A percentile compares a stretch with the other conserved stretches of the same genome.
Conservation (phyloP, 2,888 invertebrate genomes). For the Apamea anceps region DNA sequence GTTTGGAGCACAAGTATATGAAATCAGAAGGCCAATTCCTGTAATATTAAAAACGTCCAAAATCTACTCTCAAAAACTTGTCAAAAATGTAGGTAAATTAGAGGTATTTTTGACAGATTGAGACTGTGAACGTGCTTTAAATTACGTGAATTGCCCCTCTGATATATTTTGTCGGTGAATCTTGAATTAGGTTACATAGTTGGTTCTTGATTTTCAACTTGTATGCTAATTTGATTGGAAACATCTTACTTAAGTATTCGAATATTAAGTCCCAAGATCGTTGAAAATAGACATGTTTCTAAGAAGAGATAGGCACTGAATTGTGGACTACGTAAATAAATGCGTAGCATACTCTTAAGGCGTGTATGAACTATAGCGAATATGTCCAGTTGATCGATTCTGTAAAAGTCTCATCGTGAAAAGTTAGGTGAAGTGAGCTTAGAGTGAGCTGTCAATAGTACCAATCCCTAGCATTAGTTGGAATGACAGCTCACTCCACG, state of each 20-base stretch:
- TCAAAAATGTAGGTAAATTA: neutral
- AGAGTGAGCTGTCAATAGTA: no score
- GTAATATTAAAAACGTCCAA: neutral
- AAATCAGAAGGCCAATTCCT: neutral
- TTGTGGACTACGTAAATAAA: neutral
- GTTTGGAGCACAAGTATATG: neutral
- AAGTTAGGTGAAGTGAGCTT: no score
- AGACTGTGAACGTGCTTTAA: no score
- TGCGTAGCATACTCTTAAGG: neutral
- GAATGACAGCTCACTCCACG: no score
- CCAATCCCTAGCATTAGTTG: no score
- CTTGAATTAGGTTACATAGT: slow-evolving; percentile 12
- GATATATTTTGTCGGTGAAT: slow-evolving; percentile 1
- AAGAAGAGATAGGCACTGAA: no score
- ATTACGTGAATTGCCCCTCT: neutral
- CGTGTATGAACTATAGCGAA: neutral
- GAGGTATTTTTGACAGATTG: neutral
- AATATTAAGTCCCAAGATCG: neutral
- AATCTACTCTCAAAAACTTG: neutral
- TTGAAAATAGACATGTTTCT: neutral
- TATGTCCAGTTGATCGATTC: no score
- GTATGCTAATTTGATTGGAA: slow-evolving; percentile 5
- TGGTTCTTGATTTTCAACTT: neutral
- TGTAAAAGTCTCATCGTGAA: no score
- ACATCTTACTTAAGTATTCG: neutral